Conservation (phyloP, 2,113 vertebrate species). For the Hyla sarda region DNA sequence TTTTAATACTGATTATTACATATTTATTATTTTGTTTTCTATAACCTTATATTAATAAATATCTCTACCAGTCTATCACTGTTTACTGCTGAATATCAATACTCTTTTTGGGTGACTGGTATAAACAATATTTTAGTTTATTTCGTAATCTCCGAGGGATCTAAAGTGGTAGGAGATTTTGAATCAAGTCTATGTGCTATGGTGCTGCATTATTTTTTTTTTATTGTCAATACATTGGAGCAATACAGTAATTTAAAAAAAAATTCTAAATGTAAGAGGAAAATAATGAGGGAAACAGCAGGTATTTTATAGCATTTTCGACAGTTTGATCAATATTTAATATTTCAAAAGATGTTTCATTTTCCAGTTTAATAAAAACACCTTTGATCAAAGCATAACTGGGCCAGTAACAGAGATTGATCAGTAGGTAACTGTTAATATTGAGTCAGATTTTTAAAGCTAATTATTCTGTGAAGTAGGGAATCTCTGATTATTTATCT, state of each 20-base stretch:
- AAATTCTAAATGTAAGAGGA: neutral
- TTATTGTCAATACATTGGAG: neutral
- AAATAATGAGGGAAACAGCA: neutral
- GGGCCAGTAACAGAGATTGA: neutral
- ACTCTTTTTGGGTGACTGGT: too few species aligned
- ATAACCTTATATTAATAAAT: too few species aligned
- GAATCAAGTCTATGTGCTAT: neutral
- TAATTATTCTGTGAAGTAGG: neutral
- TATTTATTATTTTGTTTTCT: too few species aligned
- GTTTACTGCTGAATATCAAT: too few species aligned
- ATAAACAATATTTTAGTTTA: too few species aligned
- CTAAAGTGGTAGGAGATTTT: too few species aligned
- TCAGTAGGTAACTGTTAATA: neutral
- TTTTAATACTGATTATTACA: too few species aligned
- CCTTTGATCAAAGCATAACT: neutral
- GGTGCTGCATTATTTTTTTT: neutral
- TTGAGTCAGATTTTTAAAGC: neutral
- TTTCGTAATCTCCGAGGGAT: too few species aligned
- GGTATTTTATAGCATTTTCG: neutral
- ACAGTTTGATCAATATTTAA: slow-evolving; percentile 11
- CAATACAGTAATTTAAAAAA: neutral
- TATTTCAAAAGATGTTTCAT: neutral
- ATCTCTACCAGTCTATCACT: too few species aligned
- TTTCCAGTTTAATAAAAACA: neutral
- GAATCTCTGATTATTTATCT: neutral